Conservation (phyloP, 2,888 invertebrate species). For the Galerucella pusilla region DNA sequence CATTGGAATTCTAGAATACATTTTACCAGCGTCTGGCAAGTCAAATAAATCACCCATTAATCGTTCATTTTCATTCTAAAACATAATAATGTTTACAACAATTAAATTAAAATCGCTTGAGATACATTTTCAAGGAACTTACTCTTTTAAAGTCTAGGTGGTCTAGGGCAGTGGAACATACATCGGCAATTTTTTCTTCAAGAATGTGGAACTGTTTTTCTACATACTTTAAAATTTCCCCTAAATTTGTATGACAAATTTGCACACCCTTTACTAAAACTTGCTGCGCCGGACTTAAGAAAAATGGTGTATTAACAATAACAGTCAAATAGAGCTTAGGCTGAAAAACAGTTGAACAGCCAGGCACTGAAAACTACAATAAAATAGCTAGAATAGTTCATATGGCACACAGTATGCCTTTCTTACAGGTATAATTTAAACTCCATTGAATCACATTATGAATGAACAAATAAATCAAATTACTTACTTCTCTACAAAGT, state of each 20-base stretch:
- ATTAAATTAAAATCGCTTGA: not conserved
- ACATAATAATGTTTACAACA: constrained; percentile 36
- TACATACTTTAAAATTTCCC: constrained; percentile 69
- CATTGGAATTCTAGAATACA: constrained; percentile 67
- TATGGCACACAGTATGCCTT: no score
- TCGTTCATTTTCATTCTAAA: constrained; percentile 68
- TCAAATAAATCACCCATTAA: constrained; percentile 69
- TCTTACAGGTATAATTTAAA: no score
- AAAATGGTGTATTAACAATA: constrained; percentile 81
- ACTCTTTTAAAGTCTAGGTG: constrained; percentile 67
- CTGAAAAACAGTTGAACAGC: constrained; percentile 70
- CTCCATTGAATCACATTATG: no score
- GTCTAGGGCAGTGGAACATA: constrained; percentile 68
- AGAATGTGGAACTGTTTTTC: constrained; percentile 70
- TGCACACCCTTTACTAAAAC: constrained; percentile 78
- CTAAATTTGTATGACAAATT: constrained; percentile 71
- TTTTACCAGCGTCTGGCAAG: constrained; percentile 63
- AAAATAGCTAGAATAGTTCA: constrained; percentile 31
- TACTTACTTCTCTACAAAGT: constrained; percentile 69
- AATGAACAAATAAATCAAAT: not conserved
- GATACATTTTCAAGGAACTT: constrained; percentile 33
- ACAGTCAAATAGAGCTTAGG: constrained; percentile 80
- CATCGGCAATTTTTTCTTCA: constrained; percentile 71
- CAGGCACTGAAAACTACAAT: constrained; percentile 76
- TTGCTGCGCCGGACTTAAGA: constrained; percentile 77